Evolutionary conservation across 2,797 vertebrate species (phyloP).

Genomic region (Melanotaenia pygmaea): DNA sequence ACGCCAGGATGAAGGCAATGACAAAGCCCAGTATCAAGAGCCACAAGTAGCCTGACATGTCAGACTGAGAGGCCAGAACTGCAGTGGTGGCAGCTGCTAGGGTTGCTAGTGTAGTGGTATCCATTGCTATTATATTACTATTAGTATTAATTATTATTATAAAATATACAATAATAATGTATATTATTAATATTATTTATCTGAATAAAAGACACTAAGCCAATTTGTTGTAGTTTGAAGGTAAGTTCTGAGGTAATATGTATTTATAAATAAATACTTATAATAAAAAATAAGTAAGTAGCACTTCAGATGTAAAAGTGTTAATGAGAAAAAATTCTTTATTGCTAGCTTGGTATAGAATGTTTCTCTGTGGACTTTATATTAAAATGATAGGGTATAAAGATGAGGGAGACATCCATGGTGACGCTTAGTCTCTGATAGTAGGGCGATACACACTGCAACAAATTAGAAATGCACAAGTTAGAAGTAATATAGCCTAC

Average conservation of each 20-base stretch:
- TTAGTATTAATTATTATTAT: no score
- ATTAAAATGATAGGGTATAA: conserved; percentile 51
- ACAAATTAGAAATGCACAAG: conserved; percentile 39
- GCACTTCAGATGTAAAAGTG: conserved; percentile 15
- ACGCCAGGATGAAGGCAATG: conserved; percentile 95
- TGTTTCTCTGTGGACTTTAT: conserved; percentile 70
- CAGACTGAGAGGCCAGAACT: conserved; percentile 51
- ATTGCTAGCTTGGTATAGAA: conserved; percentile 80
- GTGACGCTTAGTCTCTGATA: conserved; percentile 65
- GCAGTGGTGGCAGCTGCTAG: conserved; percentile 68
- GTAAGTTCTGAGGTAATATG: conserved; percentile 75
- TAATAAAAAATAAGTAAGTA: conserved; percentile 36
- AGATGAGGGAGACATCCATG: conserved; percentile 77
- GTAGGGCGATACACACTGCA: conserved; percentile 75
- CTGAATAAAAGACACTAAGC: conserved; percentile 26
- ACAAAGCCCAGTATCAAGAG: conserved; percentile 90
- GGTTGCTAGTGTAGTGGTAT: conserved; percentile 72
- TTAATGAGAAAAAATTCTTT: conserved; percentile 31
- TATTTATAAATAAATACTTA: conserved; percentile 29
- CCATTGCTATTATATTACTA: conserved; percentile 57
- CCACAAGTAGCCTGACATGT: conserved; percentile 84
- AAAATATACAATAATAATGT: no score
- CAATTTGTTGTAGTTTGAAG: neutral
- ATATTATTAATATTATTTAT: conserved; percentile 12
- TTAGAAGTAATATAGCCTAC: conserved; percentile 7